These are phyloP conservation scores for Nylanderia fulva DNA, from an alignment of 1,140 invertebrate species.

Conservation along the genomic window DNA sequence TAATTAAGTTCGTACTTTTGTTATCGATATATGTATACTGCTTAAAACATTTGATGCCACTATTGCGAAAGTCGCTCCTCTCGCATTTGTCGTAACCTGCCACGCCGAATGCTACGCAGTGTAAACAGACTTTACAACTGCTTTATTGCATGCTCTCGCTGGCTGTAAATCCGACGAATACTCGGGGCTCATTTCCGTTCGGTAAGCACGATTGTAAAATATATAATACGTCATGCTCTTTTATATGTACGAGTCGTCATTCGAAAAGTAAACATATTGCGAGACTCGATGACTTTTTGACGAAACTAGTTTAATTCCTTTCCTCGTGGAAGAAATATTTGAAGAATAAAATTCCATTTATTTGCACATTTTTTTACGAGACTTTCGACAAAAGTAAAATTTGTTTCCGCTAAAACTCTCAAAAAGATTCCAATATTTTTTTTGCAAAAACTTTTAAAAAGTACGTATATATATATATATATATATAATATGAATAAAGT, in stretches of 20 bases:
- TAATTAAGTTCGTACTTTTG: background rate
- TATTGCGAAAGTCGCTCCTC: conserved; percentile 8
- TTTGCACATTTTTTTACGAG: background rate
- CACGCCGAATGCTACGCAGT: background rate
- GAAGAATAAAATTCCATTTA: background rate
- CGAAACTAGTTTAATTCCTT: background rate
- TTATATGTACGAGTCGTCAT: background rate
- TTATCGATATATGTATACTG: background rate
- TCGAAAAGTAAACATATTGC: background rate
- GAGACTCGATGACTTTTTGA: background rate
- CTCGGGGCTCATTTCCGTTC: conserved; percentile 16
- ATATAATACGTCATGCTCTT: background rate
- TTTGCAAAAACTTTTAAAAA: too few species aligned
- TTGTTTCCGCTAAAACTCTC: too few species aligned
- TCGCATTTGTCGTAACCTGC: background rate
- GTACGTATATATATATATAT: too few species aligned
- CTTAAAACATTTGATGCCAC: conserved; percentile 30
- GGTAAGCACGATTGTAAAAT: conserved; percentile 42
- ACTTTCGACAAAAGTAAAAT: too few species aligned
- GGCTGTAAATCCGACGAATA: conserved; percentile 34
- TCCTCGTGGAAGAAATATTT: background rate
- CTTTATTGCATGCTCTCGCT: conserved; percentile 17
- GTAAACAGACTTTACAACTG: conserved; percentile 50
- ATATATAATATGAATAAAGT: too few species aligned
- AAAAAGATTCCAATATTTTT: too few species aligned